These are phyloP conservation scores for Bombyx mandarina DNA, from an alignment of 1,140 invertebrate genomes.

Conservation along the genomic window DNA sequence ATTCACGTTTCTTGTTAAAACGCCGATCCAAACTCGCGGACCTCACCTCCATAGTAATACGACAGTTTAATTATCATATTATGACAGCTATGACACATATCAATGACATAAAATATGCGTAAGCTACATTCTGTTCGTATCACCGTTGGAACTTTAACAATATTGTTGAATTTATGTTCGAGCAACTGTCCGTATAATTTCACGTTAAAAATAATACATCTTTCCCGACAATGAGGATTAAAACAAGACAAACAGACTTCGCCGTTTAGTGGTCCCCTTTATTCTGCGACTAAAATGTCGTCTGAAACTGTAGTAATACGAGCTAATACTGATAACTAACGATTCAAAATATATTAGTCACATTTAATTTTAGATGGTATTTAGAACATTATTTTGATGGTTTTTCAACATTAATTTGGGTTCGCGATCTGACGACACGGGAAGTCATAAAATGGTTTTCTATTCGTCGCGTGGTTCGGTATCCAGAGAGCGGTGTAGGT, in stretches of 20 bases:
- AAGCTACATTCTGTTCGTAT: constrained; percentile 1
- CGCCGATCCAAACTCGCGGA: too few relatives aligned
- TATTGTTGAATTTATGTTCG: constrained; percentile 1
- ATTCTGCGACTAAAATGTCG: constrained; percentile 2
- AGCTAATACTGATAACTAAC: too few relatives aligned
- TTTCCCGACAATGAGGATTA: constrained; percentile 3
- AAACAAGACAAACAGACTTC: constrained; percentile 1
- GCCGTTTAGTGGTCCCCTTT: constrained; percentile 1
- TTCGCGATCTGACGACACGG: constrained; percentile 36
- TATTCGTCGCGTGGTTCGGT: constrained; percentile 14
- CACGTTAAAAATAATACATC: constrained; percentile 7
- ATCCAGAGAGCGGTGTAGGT: constrained; percentile 18
- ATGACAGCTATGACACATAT: constrained; percentile 2
- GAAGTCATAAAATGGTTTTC: constrained; percentile 48
- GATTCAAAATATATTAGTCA: constrained; percentile 14
- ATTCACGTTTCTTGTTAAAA: background rate
- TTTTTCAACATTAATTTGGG: constrained; percentile 36
- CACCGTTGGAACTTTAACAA: constrained; percentile 1
- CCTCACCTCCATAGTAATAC: too few relatives aligned
- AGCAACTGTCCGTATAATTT: constrained; percentile 8
- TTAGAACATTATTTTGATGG: constrained; percentile 41
- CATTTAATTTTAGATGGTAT: constrained; percentile 39
- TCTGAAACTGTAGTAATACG: background rate
- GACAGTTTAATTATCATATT: background rate
- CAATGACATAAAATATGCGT: constrained; percentile 4